Percentiles rank a stretch among this genome's conserved stretches.
These are phyloP conservation scores for Druceiella hillmani DNA, from an alignment of 2,888 invertebrate genomes.

Conservation along the genomic window DNA sequence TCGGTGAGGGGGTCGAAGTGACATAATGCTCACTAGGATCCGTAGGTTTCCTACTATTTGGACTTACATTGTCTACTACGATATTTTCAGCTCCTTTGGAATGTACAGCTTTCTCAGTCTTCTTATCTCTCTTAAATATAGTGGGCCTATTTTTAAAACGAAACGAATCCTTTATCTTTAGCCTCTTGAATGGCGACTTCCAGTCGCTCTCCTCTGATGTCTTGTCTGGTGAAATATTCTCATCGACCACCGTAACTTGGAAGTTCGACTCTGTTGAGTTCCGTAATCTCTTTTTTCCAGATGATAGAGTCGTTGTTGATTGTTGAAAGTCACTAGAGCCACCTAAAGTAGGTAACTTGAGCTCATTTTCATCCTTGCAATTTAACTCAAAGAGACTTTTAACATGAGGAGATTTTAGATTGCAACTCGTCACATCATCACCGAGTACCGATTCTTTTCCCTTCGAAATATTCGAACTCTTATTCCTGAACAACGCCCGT, in stretches of 20 bases:
- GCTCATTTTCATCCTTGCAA: constrained; percentile 36
- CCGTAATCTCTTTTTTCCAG: constrained; percentile 46
- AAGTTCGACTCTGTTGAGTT: constrained; percentile 48
- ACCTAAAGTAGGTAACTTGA: constrained; percentile 35
- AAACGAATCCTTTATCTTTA: constrained; percentile 50
- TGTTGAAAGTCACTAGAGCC: constrained; percentile 36
- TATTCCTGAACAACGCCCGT: constrained; percentile 48
- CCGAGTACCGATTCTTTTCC: constrained; percentile 38
- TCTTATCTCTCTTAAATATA: constrained; percentile 45
- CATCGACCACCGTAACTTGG: constrained; percentile 39
- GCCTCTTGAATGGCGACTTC: constrained; percentile 45
- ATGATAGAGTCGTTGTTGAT: constrained; percentile 45
- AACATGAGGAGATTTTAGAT: constrained; percentile 40
- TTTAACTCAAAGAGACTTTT: constrained; percentile 47
- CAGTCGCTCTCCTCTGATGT: constrained; percentile 42
- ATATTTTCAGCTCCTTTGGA: constrained; percentile 41
- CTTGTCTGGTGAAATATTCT: constrained; percentile 41
- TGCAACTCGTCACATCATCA: constrained; percentile 6
- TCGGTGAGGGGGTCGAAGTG: constrained; percentile 46
- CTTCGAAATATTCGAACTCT: constrained; percentile 47
- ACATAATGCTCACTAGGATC: constrained; percentile 43
- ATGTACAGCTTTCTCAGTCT: constrained; percentile 28
- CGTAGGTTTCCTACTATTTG: constrained; percentile 41
- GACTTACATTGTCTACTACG: constrained; percentile 40
- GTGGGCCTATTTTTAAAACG: constrained; percentile 48